Percentiles rank a stretch among this genome's conserved stretches.
These are phyloP conservation scores for Caenorhabditis sp. DNA, from an alignment of 2,888 invertebrate genomes.

Conservation along the genomic window DNA sequence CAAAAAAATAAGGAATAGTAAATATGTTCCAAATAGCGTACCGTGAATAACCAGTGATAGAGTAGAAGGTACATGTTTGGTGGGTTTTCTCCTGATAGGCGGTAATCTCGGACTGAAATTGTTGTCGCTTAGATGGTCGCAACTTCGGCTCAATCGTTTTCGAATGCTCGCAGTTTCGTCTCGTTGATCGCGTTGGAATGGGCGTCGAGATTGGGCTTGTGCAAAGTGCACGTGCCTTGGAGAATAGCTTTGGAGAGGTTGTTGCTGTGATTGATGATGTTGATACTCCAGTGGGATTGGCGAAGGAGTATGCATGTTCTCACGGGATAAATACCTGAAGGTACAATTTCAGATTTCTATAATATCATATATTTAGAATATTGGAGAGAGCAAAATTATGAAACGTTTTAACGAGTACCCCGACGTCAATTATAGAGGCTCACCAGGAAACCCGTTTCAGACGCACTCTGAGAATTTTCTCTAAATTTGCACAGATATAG, in stretches of 20 bases:
- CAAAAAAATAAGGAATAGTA: slow-evolving; percentile 16
- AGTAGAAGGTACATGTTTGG: slow-evolving; percentile 59
- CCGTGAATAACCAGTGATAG: slow-evolving; percentile 55
- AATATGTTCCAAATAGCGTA: slow-evolving; percentile 25
- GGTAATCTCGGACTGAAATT: slow-evolving; percentile 70
- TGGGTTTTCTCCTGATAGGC: slow-evolving; percentile 71
- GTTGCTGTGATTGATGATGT: slow-evolving; percentile 12
- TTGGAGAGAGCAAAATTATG: no score
- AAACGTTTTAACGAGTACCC: no score
- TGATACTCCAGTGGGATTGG: slow-evolving; percentile 51
- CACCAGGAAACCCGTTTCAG: no score
- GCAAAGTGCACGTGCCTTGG: slow-evolving; percentile 65
- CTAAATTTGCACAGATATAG: no score
- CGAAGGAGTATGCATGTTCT: slow-evolving; percentile 62
- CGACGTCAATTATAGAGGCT: no score
- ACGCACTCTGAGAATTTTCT: no score
- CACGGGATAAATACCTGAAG: slow-evolving; percentile 64
- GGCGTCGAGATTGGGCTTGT: slow-evolving; percentile 54
- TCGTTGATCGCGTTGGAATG: slow-evolving; percentile 55
- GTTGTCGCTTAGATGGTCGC: slow-evolving; percentile 69
- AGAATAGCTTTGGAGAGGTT: slow-evolving; percentile 30
- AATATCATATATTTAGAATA: no score
- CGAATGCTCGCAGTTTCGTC: slow-evolving; percentile 57
- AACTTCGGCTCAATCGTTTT: slow-evolving; percentile 69
- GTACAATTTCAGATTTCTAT: background rate